These are phyloP conservation scores for Theonella swinhoei DNA, from an alignment of 37 sponge, comb jelly and placozoan genomes.

Conservation along the genomic window DNA sequence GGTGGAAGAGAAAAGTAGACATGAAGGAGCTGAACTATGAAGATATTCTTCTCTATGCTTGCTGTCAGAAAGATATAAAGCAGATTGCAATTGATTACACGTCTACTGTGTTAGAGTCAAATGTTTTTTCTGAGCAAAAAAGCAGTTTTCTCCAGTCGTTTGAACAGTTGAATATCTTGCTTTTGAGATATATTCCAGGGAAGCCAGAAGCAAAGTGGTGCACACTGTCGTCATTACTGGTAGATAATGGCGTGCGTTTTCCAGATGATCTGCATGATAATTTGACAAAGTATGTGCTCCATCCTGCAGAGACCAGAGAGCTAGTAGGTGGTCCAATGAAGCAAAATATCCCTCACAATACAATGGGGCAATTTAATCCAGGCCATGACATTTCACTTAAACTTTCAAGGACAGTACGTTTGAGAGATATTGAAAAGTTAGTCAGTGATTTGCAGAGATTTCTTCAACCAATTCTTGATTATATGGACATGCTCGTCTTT, in stretches of 20 bases:
- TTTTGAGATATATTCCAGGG: constrained; percentile 39
- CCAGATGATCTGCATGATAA: constrained; percentile 20
- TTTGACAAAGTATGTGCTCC: constrained; percentile 19
- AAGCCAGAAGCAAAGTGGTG: constrained; percentile 60
- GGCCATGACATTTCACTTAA: constrained; percentile 21
- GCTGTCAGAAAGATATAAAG: constrained; percentile 1
- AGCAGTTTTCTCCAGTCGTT: constrained; percentile 4
- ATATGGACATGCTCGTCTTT: constrained; percentile 61
- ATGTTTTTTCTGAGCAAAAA: constrained; percentile 8
- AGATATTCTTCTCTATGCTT: constrained; percentile 55
- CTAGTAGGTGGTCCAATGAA: neutral
- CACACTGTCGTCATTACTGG: constrained; percentile 39
- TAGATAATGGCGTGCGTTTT: constrained; percentile 48
- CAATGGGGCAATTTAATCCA: constrained; percentile 41
- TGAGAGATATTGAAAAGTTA: constrained; percentile 10
- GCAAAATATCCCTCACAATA: neutral
- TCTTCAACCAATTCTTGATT: constrained; percentile 26
- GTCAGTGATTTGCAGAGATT: constrained; percentile 13
- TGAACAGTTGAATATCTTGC: constrained; percentile 43
- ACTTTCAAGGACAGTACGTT: constrained; percentile 11
- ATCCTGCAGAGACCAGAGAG: constrained; percentile 34
- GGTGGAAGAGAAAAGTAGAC: constrained; percentile 49
- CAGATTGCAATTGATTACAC: constrained; percentile 25
- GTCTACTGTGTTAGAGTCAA: constrained; percentile 3
- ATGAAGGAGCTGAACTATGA: constrained; percentile 47